Percentiles rank a stretch among this genome's conserved stretches.
Evolutionary conservation across 2,797 vertebrate species (phyloP).

Genomic region (Microctenopoma stevenorrisi): DNA sequence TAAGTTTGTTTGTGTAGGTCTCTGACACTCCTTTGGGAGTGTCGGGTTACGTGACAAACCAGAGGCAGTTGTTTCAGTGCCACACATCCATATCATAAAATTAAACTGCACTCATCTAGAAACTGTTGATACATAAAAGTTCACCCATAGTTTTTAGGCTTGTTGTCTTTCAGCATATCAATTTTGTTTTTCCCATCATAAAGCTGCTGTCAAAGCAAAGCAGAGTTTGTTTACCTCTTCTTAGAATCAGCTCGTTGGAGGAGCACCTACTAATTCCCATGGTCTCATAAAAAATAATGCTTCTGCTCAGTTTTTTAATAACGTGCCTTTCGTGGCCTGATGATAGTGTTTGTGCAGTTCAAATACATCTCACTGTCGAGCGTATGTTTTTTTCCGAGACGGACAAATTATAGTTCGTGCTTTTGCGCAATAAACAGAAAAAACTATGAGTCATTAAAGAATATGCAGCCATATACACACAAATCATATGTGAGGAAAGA

Average conservation of each 20-base stretch:
- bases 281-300: constrained; percentile 30
- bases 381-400: constrained; percentile 39
- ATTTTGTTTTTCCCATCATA: not conserved
- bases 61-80: not conserved
- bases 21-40: not conserved
- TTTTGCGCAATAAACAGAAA: constrained; percentile 44
- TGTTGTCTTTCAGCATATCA: not conserved
- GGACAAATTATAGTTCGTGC: constrained; percentile 52
- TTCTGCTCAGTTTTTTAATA: constrained; percentile 35
- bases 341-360: constrained; percentile 44
- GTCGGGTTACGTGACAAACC: not conserved
- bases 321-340: constrained; percentile 30
- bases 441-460: constrained; percentile 51
- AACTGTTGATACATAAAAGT: constrained; percentile 15
- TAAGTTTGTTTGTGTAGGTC: not conserved
- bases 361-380: constrained; percentile 39
- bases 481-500: constrained; percentile 32
- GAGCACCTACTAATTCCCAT: constrained; percentile 39
- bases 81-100: not conserved
- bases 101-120: not conserved
- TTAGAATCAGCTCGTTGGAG: constrained; percentile 31
- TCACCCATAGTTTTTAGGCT: not conserved
- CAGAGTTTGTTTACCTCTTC: constrained; percentile 2
- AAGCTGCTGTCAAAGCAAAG: constrained; percentile 4
- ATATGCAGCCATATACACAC: constrained; percentile 26